Base-by-base conservation (phyloP, 2,797 vertebrate genomes). In the Hydrocynus forskahlii region DNA sequence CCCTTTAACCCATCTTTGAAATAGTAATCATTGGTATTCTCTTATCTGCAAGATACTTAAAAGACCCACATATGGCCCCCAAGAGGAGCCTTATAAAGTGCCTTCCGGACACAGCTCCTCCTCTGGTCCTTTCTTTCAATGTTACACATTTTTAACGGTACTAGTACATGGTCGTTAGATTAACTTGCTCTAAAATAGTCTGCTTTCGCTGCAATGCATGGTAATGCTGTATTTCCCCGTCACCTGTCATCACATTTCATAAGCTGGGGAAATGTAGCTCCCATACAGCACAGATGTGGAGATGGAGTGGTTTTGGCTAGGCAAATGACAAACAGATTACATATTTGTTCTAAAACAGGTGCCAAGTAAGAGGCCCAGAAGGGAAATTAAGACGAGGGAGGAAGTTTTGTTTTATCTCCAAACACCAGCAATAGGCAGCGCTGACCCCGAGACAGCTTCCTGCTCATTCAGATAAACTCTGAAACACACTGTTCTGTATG, bases 221-320 rank as follows among this genome's bases (percentile, higher is more conserved):
- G 48, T 76, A 43, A 70, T 75, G 25, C 63, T 63, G 38, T 21
- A 67, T 73, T 72, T 59, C 63, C n/a, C 25, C 43, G 38, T 29
- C 50, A 55, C 54, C 80, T 72, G 83, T 84, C 69, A 72, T 73
- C 60, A 45, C 73, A 67, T 81, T 86, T 55, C 73, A 78, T 84
- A 80, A 77, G 68, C 55, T 63, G 57, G 79, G 69, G 57, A 84
- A 84, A 79, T 82, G 38, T 52, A 25, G 55, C 17, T 75, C 82
- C 79, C 63, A 7, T 38, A 76, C 55, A 82, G 50, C 48, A 76
- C 82, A 82, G 79, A 82, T 86, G 80, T 86, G 77, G 55, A 67
- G 63, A 59, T 40, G 38, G 45, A 48, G 45, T 13, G 12, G 67
- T 77, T n/a, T 77, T 48, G 68, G 75, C 60, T 14, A 21, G 21